Conservation (phyloP, 2,888 invertebrate genomes). For the Callimorpha dominula region DNA sequence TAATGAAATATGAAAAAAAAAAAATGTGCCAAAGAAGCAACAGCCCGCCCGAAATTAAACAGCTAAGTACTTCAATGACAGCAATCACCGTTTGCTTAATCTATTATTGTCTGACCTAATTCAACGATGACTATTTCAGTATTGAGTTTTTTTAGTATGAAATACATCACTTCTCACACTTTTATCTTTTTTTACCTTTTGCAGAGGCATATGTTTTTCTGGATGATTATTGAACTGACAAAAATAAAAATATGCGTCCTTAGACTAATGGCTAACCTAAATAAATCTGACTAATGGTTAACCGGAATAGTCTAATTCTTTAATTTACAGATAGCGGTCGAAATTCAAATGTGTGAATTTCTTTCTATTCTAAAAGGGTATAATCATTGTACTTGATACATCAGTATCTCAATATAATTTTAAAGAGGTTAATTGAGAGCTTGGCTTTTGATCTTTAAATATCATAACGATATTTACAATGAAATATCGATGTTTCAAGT, state of each 20-base stretch:
- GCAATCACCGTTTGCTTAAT: background rate
- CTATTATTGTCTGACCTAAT: background rate
- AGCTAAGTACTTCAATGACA: background rate
- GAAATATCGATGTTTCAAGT: constrained; percentile 35
- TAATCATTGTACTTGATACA: background rate
- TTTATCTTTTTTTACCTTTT: background rate
- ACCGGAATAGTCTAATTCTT: too few relatives aligned
- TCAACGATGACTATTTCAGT: background rate
- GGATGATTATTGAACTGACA: too few relatives aligned
- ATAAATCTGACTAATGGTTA: too few relatives aligned
- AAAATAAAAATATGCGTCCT: too few relatives aligned
- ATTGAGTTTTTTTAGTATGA: background rate
- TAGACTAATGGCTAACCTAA: too few relatives aligned
- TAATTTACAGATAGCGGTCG: background rate
- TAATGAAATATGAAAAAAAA: background rate
- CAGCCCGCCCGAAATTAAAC: background rate
- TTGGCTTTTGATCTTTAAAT: constrained; percentile 50
- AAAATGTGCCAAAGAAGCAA: background rate
- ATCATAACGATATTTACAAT: constrained; percentile 30
- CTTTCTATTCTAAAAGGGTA: background rate
- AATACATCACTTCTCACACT: background rate
- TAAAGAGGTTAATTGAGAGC: constrained; percentile 28
- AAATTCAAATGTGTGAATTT: too few relatives aligned
- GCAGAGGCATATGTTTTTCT: too few relatives aligned
- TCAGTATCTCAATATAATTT: constrained; percentile 1